Percentiles rank a stretch among this genome's conserved stretches.
These are phyloP conservation scores for Exocentrus adspersus DNA, from an alignment of 2,888 invertebrate species.

Conservation along the genomic window DNA sequence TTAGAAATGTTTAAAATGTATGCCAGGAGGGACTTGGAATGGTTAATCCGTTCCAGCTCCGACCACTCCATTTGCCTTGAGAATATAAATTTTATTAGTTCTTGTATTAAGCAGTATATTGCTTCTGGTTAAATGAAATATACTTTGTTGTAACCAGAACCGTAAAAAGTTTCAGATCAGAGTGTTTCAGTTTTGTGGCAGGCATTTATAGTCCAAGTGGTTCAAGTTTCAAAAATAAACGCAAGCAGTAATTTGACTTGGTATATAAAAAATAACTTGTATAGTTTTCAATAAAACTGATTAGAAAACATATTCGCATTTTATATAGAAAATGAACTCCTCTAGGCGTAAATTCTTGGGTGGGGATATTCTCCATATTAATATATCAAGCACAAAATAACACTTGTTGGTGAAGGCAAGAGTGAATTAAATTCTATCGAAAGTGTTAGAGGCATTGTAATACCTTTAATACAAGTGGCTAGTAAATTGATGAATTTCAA, in stretches of 20 bases:
- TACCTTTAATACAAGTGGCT: neutral
- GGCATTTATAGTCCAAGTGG: no score
- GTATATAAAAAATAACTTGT: neutral
- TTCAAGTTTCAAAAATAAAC: no score
- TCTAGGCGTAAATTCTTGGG: neutral
- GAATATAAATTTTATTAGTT: neutral
- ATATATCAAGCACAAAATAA: neutral
- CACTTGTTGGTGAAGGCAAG: neutral
- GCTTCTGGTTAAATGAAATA: no score
- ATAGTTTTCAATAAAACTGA: neutral
- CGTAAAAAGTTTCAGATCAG: no score
- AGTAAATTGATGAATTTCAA: neutral
- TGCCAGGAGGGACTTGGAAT: neutral
- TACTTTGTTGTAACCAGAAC: no score
- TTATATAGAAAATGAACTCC: neutral
- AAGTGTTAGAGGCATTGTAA: neutral
- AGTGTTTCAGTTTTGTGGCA: no score
- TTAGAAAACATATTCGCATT: neutral
- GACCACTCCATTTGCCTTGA: neutral
- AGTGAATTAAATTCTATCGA: neutral
- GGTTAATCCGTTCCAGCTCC: no score
- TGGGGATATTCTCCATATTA: neutral
- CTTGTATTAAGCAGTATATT: no score
- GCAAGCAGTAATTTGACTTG: no score
- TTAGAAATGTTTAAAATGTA: neutral